Evolutionary conservation across 2,888 invertebrate species (phyloP).

Genomic region (Nemoura dubitans): DNA sequence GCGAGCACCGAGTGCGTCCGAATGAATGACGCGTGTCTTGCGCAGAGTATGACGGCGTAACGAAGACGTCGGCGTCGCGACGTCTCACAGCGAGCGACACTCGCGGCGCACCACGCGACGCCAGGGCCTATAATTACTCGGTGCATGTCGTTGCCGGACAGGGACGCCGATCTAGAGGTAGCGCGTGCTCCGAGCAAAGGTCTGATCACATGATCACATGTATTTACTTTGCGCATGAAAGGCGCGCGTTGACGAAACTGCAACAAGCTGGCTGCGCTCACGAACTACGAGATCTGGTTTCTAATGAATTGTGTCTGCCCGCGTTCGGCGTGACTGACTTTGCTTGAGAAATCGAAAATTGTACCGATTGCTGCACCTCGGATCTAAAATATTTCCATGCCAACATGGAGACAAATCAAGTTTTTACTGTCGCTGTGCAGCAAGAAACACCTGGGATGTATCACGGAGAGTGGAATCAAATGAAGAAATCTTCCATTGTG

Average conservation of each 20-base stretch:
- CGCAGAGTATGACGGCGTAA: not conserved
- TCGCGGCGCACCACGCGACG: not conserved
- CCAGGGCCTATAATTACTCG: too few relatives aligned
- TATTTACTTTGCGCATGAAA: not conserved
- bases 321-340: not conserved
- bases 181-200: not conserved
- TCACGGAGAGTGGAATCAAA: not conserved
- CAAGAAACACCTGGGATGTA: not conserved
- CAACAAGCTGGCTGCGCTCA: not conserved
- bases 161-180: not conserved
- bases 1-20: too few relatives aligned
- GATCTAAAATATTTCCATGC: not conserved
- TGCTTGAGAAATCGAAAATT: not conserved
- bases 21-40: not conserved
- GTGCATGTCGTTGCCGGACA: too few relatives aligned
- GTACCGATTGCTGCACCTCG: not conserved
- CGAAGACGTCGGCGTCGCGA: not conserved
- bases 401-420: not conserved
- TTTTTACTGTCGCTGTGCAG: not conserved
- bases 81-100: not conserved
- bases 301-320: not conserved
- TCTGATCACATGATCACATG: not conserved
- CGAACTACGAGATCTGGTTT: not conserved
- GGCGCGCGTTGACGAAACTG: not conserved
- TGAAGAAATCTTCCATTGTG: not conserved